Evolutionary conservation across 2,888 invertebrate species (phyloP), one percentile per base, ranked within the genome.

Genomic region (Rhagonycha fulva): DNA sequence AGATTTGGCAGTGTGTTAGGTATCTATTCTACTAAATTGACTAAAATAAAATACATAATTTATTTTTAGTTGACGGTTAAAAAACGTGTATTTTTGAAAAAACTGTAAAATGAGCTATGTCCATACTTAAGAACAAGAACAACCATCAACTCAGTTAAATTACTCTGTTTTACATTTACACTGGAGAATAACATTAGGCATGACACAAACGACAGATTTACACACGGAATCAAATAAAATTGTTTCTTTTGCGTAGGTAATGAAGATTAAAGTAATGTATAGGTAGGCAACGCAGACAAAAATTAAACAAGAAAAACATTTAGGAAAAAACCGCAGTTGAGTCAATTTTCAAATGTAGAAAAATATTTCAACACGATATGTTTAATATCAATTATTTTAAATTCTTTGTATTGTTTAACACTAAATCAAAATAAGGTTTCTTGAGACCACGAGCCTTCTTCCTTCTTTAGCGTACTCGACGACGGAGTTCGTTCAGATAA

Each of bases 401-500:
- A 68, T 62, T 75, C 71, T 68, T 47, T 62, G 26, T 72, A 68
- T 70, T 72, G 70, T 68, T 68, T 74, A 78, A 75, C 72, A 76
- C 70, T 76, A 71, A 78, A 61, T 76, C 93, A 95, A 91, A 95
- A 95, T 85, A 95, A 91, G 84, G 95, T 95, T 90, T 95, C 95
- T 85, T 93, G 93, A 80, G 94, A 93, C 91, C 93, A 93, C 79
- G 91, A 91, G 76, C 87, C 87, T 80, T 88, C 87, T 83, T 88
- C 88, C 86, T 81, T 79, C 86, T 87, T 81, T 86, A 79, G 82
- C 89, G 87, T 84, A 87, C 84, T 83, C 19, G 78, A 74, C 30
- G 86, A 81, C n/a, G 76, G 71, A 81, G 86, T 82, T 84, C 85
- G 80, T 82, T 87, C 80, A 83, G 86, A 75, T 84, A 88, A 68